Percentiles rank a stretch among this genome's conserved stretches.
Evolutionary conservation across 1,140 invertebrate genomes (phyloP).

Genomic region (Neotoxoptera formosana): DNA sequence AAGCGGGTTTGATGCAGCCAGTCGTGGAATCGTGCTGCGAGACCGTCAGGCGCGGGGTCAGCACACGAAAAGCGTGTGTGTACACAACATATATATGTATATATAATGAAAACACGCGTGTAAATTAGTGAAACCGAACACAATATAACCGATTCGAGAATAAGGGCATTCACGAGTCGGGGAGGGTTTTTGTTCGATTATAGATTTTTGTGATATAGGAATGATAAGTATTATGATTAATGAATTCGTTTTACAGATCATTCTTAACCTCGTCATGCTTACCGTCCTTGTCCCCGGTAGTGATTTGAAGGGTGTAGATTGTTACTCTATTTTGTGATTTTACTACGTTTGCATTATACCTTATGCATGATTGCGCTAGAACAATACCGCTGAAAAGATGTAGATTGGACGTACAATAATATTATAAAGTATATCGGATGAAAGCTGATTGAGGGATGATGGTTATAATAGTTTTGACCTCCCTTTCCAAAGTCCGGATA

Average conservation of each 20-base stretch:
- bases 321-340: not conserved
- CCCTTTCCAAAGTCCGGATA: not conserved
- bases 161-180: not conserved
- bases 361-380: too few relatives aligned
- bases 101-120: not conserved
- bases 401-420: not conserved
- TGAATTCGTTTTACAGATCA: not conserved
- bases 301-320: not conserved
- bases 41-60: not conserved
- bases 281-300: not conserved
- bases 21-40: conserved; percentile 34
- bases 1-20: not conserved
- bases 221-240: not conserved
- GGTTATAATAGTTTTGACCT: not conserved
- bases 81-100: not conserved
- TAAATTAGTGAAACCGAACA: not conserved
- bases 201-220: not conserved
- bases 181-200: not conserved
- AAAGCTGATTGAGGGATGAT: not conserved
- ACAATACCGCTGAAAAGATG: not conserved
- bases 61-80: not conserved
- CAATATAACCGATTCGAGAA: not conserved
- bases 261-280: too few relatives aligned
- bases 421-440: not conserved
- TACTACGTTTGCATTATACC: not conserved